Conservation (phyloP, 2,888 invertebrate species). For the Anthrax anthrax region DNA sequence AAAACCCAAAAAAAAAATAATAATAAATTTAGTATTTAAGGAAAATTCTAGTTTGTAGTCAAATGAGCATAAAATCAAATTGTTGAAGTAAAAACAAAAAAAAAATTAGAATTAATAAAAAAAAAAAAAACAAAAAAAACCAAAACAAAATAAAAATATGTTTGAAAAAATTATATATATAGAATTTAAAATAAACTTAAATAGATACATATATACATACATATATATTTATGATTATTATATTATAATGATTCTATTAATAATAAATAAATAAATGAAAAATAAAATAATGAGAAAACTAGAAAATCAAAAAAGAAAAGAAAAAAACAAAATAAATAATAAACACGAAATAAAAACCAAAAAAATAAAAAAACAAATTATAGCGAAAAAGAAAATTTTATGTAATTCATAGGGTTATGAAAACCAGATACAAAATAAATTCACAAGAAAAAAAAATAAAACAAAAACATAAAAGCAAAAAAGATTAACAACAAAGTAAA, state of each 20-base stretch:
- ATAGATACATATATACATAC: not conserved
- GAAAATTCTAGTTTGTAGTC: slow-evolving; percentile 8
- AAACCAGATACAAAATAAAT: too few species aligned
- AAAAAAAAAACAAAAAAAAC: slow-evolving; percentile 5
- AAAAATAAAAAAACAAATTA: too few species aligned
- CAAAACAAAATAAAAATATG: slow-evolving; percentile 2
- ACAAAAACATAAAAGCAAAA: not conserved
- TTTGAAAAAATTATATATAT: not conserved
- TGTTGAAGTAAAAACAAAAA: slow-evolving; percentile 7
- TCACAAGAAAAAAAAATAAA: slow-evolving; percentile 6
- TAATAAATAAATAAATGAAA: not conserved
- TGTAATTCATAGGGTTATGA: too few species aligned
- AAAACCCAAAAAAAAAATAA: slow-evolving; percentile 6
- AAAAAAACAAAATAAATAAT: not conserved
- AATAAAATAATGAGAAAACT: too few species aligned
- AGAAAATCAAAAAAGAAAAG: not conserved
- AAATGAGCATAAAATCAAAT: slow-evolving; percentile 11
- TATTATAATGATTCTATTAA: not conserved
- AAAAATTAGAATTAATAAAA: slow-evolving; percentile 1
- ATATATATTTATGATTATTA: not conserved
- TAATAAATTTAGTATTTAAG: not conserved
- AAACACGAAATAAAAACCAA: too few species aligned
- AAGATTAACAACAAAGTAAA: too few species aligned
- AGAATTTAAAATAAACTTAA: too few species aligned
- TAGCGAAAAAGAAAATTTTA: too few species aligned